Conservation (phyloP, 1,140 invertebrate species). For the Sinonovacula constricta region DNA sequence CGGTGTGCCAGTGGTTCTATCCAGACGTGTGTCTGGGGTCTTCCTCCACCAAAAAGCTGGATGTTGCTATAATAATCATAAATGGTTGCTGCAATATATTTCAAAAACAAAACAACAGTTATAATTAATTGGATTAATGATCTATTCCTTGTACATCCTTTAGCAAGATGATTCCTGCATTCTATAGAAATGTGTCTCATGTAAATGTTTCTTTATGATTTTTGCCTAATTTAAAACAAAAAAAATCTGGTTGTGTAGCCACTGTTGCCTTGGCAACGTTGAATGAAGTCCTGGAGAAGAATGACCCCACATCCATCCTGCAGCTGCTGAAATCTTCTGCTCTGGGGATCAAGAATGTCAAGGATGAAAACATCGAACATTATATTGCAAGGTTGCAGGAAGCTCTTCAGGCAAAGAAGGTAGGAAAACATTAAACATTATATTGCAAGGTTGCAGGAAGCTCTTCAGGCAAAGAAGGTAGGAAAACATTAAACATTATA, state of each 20-base stretch:
- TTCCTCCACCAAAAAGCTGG: too few species aligned
- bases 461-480: constrained; percentile 66
- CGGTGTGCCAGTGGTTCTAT: too few species aligned
- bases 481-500: constrained; percentile 75
- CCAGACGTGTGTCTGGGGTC: too few species aligned
- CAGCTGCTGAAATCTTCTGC: constrained; percentile 76
- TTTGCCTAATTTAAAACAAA: too few species aligned
- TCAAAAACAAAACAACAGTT: too few species aligned
- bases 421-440: constrained; percentile 76
- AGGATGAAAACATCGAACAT: constrained; percentile 72
- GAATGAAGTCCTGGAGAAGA: constrained; percentile 81
- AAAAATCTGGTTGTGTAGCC: constrained; percentile 78
- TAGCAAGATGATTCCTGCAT: too few species aligned
- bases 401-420: constrained; percentile 63
- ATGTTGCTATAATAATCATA: too few species aligned
- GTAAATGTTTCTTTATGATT: too few species aligned
- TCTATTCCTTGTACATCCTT: too few species aligned
- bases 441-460: constrained; percentile 57
- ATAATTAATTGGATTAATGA: too few species aligned
- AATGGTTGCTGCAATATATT: too few species aligned
- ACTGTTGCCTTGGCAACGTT: constrained; percentile 80
- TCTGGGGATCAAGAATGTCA: constrained; percentile 72
- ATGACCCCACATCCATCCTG: constrained; percentile 75
- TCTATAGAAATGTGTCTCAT: too few species aligned
- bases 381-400: constrained; percentile 66